phyloP scores from a whole-genome alignment of 2,888 invertebrate species.

The Eucera pruinosa region DNA sequence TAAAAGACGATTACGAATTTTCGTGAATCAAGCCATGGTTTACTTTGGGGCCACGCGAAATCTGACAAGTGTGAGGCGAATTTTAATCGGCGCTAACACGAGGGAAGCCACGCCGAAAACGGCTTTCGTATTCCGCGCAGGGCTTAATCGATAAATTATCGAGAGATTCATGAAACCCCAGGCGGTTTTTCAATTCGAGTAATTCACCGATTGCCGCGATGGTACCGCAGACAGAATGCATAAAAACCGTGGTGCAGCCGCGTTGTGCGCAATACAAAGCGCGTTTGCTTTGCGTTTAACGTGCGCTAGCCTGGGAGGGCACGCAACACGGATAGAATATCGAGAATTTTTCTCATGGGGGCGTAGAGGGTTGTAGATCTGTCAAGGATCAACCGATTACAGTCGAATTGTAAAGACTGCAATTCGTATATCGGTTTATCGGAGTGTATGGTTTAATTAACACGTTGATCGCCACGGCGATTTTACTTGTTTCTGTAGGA shows the following conservation, averaged over 20 bases:
- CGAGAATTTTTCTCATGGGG: neutral
- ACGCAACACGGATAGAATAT: neutral
- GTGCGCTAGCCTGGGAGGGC: constrained; percentile 8
- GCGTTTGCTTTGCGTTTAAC: constrained; percentile 48
- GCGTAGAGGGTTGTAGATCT: neutral
- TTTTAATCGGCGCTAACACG: constrained; percentile 59
- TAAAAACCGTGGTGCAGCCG: constrained; percentile 40
- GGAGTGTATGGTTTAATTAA: neutral
- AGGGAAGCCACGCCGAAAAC: constrained; percentile 19
- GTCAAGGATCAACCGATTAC: neutral
- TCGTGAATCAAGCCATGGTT: constrained; percentile 8
- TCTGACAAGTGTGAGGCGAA: constrained; percentile 62
- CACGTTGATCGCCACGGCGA: too few relatives aligned
- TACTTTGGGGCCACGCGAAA: constrained; percentile 34
- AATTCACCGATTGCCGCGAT: constrained; percentile 64
- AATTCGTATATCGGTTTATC: neutral
- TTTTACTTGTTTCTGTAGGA: too few relatives aligned
- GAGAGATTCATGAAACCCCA: constrained; percentile 66
- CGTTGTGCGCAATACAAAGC: neutral
- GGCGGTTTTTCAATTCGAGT: constrained; percentile 65
- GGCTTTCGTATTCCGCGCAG: constrained; percentile 67
- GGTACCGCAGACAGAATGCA: constrained; percentile 49
- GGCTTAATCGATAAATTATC: constrained; percentile 74
- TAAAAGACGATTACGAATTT: constrained; percentile 40
- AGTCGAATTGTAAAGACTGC: neutral